These are phyloP conservation scores for Argyrosomus regius DNA, from an alignment of 2,797 vertebrate species.

Conservation along the genomic window DNA sequence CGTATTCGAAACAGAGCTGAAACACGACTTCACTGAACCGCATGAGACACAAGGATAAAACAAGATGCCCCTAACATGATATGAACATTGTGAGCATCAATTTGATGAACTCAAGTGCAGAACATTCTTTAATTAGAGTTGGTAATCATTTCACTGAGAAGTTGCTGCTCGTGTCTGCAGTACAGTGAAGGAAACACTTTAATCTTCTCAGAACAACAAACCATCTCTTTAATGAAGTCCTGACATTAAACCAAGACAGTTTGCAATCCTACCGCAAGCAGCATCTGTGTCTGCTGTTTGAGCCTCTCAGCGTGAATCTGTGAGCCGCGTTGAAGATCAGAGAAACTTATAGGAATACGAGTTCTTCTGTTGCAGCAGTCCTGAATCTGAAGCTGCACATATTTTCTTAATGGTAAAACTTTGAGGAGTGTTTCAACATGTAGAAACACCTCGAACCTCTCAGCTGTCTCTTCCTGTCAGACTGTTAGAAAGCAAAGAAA, in stretches of 20 bases:
- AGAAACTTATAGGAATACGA: neutral
- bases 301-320: too few relatives aligned
- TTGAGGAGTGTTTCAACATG: constrained; percentile 21
- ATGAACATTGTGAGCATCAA: neutral
- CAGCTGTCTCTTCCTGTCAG: neutral
- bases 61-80: neutral
- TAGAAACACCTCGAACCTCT: neutral
- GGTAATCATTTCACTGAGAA: neutral
- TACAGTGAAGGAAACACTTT: neutral
- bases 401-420: neutral
- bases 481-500: neutral
- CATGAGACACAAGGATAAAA: neutral
- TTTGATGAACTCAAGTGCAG: neutral
- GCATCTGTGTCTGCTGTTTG: too few relatives aligned
- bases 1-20: neutral
- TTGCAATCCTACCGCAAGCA: too few relatives aligned
- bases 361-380: neutral
- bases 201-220: neutral
- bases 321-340: neutral
- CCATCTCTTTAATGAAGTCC: neutral
- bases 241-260: too few relatives aligned
- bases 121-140: neutral
- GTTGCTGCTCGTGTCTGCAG: neutral
- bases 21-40: neutral
- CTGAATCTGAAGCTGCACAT: constrained; percentile 13